A percentile compares a stretch with the other conserved stretches of the same genome.
phyloP scores from a whole-genome alignment of 2,797 vertebrate species.

The Leucoraja ocellata region DNA sequence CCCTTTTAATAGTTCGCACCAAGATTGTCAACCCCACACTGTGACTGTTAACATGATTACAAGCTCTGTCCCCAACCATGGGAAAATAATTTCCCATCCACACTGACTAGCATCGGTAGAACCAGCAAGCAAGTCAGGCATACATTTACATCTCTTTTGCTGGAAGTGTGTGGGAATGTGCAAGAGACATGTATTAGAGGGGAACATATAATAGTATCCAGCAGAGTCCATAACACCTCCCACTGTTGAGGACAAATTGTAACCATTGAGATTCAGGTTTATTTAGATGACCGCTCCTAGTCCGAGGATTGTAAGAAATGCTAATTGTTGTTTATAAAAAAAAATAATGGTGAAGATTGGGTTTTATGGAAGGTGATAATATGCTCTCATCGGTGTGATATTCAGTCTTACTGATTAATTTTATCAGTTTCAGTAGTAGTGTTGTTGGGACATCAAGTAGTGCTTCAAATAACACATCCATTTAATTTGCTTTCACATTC shows the following conservation, averaged over 20 bases:
- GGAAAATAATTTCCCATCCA: background rate
- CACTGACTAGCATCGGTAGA: background rate
- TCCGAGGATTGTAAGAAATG: background rate
- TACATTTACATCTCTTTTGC: background rate
- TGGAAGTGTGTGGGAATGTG: background rate
- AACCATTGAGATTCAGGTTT: background rate
- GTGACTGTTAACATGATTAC: background rate
- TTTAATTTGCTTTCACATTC: background rate
- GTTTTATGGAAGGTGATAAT: background rate
- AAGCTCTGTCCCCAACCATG: background rate
- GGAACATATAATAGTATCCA: background rate
- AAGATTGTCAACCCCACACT: background rate
- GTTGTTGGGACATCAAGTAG: background rate
- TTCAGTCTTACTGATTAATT: background rate
- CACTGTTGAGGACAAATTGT: background rate
- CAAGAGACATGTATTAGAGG: background rate
- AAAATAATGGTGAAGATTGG: background rate
- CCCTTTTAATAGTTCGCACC: background rate
- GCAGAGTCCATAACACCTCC: background rate
- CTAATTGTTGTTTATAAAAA: background rate
- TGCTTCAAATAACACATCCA: background rate
- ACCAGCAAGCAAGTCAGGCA: background rate
- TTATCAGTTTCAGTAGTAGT: background rate
- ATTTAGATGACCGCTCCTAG: background rate
- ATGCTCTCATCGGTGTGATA: background rate